Base-by-base conservation (phyloP, 1,140 invertebrate genomes). In the Andrena cerasifolii region DNA sequence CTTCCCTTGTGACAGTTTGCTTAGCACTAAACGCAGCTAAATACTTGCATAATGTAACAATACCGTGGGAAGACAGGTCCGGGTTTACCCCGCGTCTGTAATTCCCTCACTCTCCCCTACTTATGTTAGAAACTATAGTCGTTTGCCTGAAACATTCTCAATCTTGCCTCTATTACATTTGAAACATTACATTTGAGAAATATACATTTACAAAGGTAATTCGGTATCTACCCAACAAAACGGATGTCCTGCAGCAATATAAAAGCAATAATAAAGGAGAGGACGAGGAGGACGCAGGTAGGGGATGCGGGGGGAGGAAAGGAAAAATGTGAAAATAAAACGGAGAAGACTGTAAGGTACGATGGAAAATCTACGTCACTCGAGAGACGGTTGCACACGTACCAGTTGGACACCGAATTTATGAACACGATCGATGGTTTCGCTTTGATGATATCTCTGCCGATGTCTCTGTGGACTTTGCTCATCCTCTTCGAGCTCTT, bases 371-470 rank as follows among this genome's bases (percentile, higher is more conserved):
- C 66, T 79, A 84, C 71, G 67, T 58, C 62, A 51, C 43, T 67
- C 53, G 66, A 58, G 54, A 67, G 28, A 47, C 58, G 49, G 51
- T 49, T 71, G 58, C 31, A 7, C 49, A 61, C 28, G 45, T 81
- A 78, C 76, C 53, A 81, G 73, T 80, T 56, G 78, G 78, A 82
- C 82, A 80, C 72, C 70, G 78, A 86, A 84, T 84, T 85, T 86
- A 85, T 79, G 82, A 82, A 82, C 75, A 75, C 75, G 83, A 86
- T 85, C 85, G 84, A 82, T 78, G 56, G 49, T 79, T n/a, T 63
- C 77, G 47, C 58, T 85, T 80, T 72, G 83, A 84, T 82, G 76
- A 81, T 84, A 85, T 85, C 83, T 88, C 79, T 82, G 82, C 82
- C 82, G 85, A 79, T 72, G 79, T 78, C 78, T 81, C 66, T 66